Base-by-base conservation (phyloP, 1,140 invertebrate genomes). In the Cyclargus thomasi region DNA sequence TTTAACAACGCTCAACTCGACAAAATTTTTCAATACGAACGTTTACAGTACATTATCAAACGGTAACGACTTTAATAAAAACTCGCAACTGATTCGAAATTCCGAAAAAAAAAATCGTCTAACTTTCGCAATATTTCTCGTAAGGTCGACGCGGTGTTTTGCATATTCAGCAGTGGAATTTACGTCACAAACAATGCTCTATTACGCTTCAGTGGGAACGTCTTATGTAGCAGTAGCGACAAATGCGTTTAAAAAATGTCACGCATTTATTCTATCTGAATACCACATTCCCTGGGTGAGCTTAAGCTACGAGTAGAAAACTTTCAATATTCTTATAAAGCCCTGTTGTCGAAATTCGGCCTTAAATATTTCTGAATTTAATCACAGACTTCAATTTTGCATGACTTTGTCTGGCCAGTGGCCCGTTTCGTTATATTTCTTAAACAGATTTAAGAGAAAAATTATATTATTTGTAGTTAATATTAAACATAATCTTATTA, bases 101-200 rank as follows among this genome's bases (percentile, higher is more conserved):
- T 83, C 79, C 77, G 11, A 8, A 29, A n/a, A 78, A 80, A 81
- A 83, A 78, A 78, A 83, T 79, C 75, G 74, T 74, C 71, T 79
- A 86, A 86, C 81, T 85, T 86, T 85, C 67, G 82, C 77, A 80
- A 86, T 85, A 85, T 85, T 85, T 86, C 79, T 83, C 77, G 72
- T 64, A 74, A 75, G 81, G 81, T 81, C 79, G 78, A 72, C 73
- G 69, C 71, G 70, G 73, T 78, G 75, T 73, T 86, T 83, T 86
- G 77, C 82, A 85, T 86, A 86, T 86, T 85, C 81, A 81, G 74
- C 78, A 78, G 77, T 84, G 76, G 82, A 82, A 86, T 86, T 82
- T 81, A 82, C 82, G 81, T 83, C 81, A 81, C 80, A 86, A 86
- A 85, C 84, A 86, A 83, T 86, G 78, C 80, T 76, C 80, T 83